Evolutionary conservation across 2,113 vertebrate genomes (phyloP).

Genomic region (human): GRCh38 chr7:111955001-111955500

Average conservation of each 20-base stretch:
- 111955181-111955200: neutral
- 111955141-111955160: neutral
- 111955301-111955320: neutral
- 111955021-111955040: neutral
- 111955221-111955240: slow-evolving; percentile 54
- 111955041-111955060: neutral
- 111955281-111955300: slow-evolving; percentile 42
- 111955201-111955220: neutral
- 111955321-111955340: neutral
- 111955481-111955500: neutral
- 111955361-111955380: neutral
- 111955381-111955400: neutral
- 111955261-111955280: slow-evolving; percentile 36
- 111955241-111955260: slow-evolving; percentile 10
- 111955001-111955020: neutral
- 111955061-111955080: neutral
- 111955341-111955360: neutral
- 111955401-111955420: neutral
- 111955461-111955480: neutral
- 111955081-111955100: neutral
- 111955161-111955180: slow-evolving; percentile 26
- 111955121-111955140: neutral
- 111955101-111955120: neutral
- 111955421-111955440: neutral
- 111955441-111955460: neutral